phyloP scores from a whole-genome alignment of 2,113 vertebrate genomes.

The Scomber colias region DNA sequence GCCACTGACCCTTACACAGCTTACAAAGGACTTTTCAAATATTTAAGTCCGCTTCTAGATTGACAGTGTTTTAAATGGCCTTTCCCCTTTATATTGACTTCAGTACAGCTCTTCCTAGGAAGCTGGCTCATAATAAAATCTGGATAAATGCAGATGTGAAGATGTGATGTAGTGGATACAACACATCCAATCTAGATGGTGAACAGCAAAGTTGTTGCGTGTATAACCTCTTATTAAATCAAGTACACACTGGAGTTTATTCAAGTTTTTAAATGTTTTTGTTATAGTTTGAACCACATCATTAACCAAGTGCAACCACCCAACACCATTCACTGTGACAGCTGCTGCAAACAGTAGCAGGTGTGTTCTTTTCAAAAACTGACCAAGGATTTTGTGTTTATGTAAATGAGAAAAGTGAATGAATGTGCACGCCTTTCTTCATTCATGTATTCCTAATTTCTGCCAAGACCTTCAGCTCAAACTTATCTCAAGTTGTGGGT shows the following conservation, averaged over 20 bases:
- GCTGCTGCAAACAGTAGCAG: not conserved
- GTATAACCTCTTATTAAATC: not conserved
- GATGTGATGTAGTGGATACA: not conserved
- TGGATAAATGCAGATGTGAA: not conserved
- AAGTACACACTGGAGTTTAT: too few relatives aligned
- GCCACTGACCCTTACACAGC: not conserved
- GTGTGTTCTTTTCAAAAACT: not conserved
- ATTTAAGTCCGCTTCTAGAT: too few relatives aligned
- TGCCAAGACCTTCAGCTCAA: too few relatives aligned
- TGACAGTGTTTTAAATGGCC: not conserved
- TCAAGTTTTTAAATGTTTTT: not conserved
- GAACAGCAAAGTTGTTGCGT: not conserved
- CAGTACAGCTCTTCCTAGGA: not conserved
- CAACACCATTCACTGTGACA: not conserved
- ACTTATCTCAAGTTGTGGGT: not conserved
- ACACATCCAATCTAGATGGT: not conserved
- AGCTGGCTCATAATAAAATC: too few relatives aligned
- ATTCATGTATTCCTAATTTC: not conserved
- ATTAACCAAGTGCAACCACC: conserved; percentile 9
- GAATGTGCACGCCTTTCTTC: not conserved
- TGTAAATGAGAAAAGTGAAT: not conserved
- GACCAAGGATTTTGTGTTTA: not conserved
- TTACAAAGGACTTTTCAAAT: conserved; percentile 10
- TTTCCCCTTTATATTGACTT: not conserved
- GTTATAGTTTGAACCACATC: conserved; percentile 29